phyloP scores from a whole-genome alignment of 2,888 invertebrate genomes.

The Apodemia duryi region DNA sequence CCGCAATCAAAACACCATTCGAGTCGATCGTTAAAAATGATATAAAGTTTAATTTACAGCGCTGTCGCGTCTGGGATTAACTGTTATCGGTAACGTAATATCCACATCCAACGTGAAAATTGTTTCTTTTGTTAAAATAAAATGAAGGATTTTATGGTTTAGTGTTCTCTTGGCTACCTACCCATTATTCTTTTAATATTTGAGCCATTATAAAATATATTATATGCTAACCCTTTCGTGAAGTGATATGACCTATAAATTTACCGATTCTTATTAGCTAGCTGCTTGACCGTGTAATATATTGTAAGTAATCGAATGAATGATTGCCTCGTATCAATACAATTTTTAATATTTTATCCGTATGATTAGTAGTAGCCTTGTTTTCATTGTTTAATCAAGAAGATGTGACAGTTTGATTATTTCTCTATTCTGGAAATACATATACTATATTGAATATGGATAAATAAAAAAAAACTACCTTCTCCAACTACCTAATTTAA shows the following conservation, averaged over 20 bases:
- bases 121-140: constrained; percentile 60
- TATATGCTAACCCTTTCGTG: background rate
- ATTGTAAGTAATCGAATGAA: too few relatives aligned
- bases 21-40: constrained; percentile 73
- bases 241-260: background rate
- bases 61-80: constrained; percentile 63
- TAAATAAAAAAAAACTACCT: too few relatives aligned
- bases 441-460: too few relatives aligned
- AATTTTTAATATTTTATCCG: too few relatives aligned
- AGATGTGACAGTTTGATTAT: too few relatives aligned
- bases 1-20: constrained; percentile 78
- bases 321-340: too few relatives aligned
- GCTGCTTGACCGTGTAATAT: background rate
- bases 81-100: constrained; percentile 68
- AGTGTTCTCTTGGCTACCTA: constrained; percentile 34
- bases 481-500: background rate
- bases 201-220: constrained; percentile 20
- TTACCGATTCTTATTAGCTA: background rate
- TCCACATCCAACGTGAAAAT: constrained; percentile 60
- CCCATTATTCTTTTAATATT: constrained; percentile 34
- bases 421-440: too few relatives aligned
- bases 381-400: too few relatives aligned
- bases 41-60: constrained; percentile 78
- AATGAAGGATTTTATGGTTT: constrained; percentile 50
- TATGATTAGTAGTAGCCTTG: too few relatives aligned